Base-by-base conservation (phyloP, 2,113 vertebrate genomes). In the Noturus placidus region DNA sequence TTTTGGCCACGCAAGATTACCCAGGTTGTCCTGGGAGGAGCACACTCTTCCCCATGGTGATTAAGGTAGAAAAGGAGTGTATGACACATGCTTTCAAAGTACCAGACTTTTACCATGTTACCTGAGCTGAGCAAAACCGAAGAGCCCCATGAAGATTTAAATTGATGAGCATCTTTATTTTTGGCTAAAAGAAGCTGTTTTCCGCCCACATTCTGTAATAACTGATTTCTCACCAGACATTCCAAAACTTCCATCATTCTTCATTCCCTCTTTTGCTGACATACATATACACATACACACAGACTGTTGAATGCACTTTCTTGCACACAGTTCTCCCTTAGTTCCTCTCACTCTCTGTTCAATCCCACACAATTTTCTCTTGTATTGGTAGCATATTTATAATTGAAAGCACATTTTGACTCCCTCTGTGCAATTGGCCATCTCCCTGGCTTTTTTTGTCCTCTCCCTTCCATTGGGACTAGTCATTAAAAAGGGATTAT, bases 111-210 rank as follows among this genome's bases (percentile, higher is more conserved):
- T 87, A 76, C 15, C 56, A 82, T 84, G 89, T 91, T 46, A 87
- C 88, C 82, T 84, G 86, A n/a, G 63, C 87, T 54, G 63, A 30
- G 91, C 92, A 89, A 89, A 91, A 77, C 76, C 57, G 86, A 84
- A 82, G 89, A 89, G 93, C 90, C 92, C 91, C 88, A 86, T 52
- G 85, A 91, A 88, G 91, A 94, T 95, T 94, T 90, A 93, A 95
- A 96, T 95, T 94, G 94, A 96, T 96, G 95, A 94, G 93, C 93
- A 93, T 93, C 95, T 96, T 95, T 94, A 95, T 94, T 93, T 94
- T 87, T 54, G 87, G 82, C 91, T 93, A 91, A 93, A 92, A 93
- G 93, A 90, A 93, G 93, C 91, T 94, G 93, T 95, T 95, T 95
- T 93, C 94, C 93, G 93, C 87, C 81, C 86, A 90, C 87, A 86